Base-by-base conservation (phyloP, 1,140 invertebrate genomes). In the Euura saliciscinereae region DNA sequence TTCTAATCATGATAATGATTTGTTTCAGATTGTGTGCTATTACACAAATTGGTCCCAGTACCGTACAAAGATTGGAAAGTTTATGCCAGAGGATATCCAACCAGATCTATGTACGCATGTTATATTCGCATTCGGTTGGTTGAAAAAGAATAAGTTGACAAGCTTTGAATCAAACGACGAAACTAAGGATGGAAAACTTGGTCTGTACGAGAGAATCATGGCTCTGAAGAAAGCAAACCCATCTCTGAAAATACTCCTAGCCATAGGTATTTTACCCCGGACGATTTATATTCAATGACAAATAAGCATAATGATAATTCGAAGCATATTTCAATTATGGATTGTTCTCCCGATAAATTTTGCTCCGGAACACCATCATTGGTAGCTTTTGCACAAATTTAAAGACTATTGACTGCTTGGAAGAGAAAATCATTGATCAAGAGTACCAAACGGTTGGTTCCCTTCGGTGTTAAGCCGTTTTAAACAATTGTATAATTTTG, bases 1-100 rank as follows among this genome's bases (percentile, higher is more conserved):
- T n/a, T 44, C 8, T 72, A 11, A 45, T 8, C 6, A 72, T 46
- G 7, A 6, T 66, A 64, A 65, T 42, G 45, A 71, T 74, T 76
- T 75, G 59, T 85, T 84, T 51, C 88, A 95, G 91, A 89, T 97
- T 71, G 96, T 98, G 2, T 98, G 97, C 83, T 99, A 98, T 84
- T 98, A 98, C 87, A 98, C 96, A 28, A 98, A 99, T 88, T 99
- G 97, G 97, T 97, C 97, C 0, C 97, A 99, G 82, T 99, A 99
- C 83, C 89, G 97, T 70, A 93, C 94, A 1, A 98, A 98, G 83
- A 89, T 95, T 71, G 97, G 96, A 45, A 98, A 98, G 88, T 99
- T 97, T 87, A 82, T 92, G 45, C 97, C 98, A 0, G 97, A 99
- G 88, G 96, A 99, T 84, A 98, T 99, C 74, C 93, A 97, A 71